A percentile compares a stretch with the other conserved stretches of the same genome.
Evolutionary conservation across 92 coral and sea anemone species (phyloP).

Genomic region (Porites rus): DNA sequence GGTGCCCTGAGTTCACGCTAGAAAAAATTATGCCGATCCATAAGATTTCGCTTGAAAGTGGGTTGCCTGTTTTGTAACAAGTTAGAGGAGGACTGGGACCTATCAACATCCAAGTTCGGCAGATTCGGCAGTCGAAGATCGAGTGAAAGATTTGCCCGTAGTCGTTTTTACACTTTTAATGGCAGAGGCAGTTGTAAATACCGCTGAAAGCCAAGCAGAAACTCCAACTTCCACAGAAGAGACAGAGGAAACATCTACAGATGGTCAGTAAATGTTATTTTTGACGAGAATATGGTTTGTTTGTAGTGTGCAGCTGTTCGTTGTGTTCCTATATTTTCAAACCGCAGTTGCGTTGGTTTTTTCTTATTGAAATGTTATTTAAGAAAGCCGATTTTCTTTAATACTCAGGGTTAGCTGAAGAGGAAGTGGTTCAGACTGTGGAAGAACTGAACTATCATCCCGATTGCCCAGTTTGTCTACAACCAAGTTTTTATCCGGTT

Average conservation of each 20-base stretch:
- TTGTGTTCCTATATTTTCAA: slow-evolving; percentile 6
- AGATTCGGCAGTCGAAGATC: neutral
- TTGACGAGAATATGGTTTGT: neutral
- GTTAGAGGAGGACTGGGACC: slow-evolving; percentile 10
- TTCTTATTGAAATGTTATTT: no score
- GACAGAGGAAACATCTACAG: slow-evolving; percentile 27
- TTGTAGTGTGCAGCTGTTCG: slow-evolving; percentile 9
- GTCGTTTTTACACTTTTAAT: neutral
- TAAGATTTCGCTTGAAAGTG: neutral
- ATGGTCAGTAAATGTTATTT: slow-evolving; percentile 14
- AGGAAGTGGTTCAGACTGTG: slow-evolving; percentile 60
- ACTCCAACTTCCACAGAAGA: slow-evolving; percentile 12
- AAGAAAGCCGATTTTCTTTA: neutral
- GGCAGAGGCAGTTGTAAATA: slow-evolving; percentile 27
- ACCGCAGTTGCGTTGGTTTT: neutral
- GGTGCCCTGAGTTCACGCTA: no score
- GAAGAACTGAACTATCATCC: slow-evolving; percentile 86
- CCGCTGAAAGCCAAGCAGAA: slow-evolving; percentile 24
- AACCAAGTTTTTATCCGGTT: slow-evolving; percentile 86
- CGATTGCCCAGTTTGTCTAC: slow-evolving; percentile 97
- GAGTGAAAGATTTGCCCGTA: neutral
- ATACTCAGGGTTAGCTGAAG: slow-evolving; percentile 42
- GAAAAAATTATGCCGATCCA: no score
- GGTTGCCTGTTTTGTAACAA: neutral
- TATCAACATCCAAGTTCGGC: neutral